Evolutionary conservation across 2,797 vertebrate genomes (phyloP), one percentile per base, ranked within the genome.

Genomic region (Melanotaenia parkinsoni): DNA sequence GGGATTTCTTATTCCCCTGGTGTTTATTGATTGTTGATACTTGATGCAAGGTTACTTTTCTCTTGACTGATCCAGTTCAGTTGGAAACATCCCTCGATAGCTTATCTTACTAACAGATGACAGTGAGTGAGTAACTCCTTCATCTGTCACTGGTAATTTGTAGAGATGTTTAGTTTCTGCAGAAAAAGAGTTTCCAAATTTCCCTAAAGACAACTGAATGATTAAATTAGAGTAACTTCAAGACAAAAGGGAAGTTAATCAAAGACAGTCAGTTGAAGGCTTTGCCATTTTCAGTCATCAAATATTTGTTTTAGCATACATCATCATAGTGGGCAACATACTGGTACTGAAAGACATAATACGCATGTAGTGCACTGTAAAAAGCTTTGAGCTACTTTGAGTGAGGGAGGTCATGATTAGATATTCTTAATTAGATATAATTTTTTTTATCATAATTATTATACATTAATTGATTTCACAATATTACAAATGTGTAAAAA

Each of bases 71-170:
- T 79, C 50, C 11, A 57, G 28, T 18, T 74, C 12, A 14, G 62
- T 35, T 32, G 69, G 32, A 79, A 76, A 58, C 66, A 18, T 28
- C 3, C 37, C 51, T 59, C 63, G 76, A 67, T 58, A 62, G 63
- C 40, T 70, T 47, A 30, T 66, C 59, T 22, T 30, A 24, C 71
- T 64, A 62, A 73, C 67, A 67, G 71, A 73, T 26, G 45, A 63
- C 71, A 80, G 59, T 28, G 47, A 4, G 4, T 45, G 32, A 35
- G 32, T 14, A 56, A 43, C 22, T 50, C 62, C 58, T 69, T 73
- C 62, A 77, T 69, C 68, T 45, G 16, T 66, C 66, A 37, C 37
- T 28, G 22, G 28, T 53, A 51, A 69, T 74, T 22, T 76, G 30
- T 13, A 26, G 24, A 1, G 33, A 32, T 28, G 26, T 51, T 78